phyloP scores from a whole-genome alignment of 2,113 vertebrate genomes.

The Nothobranchius kuhntae region DNA sequence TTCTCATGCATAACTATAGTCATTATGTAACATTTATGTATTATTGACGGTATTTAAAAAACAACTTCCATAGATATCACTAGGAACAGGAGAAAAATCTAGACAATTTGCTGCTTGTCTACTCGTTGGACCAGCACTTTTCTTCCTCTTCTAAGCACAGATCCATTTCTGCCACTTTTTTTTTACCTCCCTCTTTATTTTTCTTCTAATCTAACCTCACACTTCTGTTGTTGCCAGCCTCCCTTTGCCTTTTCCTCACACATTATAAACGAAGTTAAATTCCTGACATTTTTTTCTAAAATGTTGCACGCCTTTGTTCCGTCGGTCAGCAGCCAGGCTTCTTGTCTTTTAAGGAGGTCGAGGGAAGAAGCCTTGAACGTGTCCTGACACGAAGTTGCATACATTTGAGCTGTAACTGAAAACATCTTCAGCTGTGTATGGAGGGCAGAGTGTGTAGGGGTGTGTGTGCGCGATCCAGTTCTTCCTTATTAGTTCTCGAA shows the following conservation, averaged over 20 bases:
- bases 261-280: constrained; percentile 41
- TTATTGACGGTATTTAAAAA: no score
- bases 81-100: no score
- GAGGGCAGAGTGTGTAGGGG: neutral
- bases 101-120: constrained; percentile 29
- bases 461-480: neutral
- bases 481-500: neutral
- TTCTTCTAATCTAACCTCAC: neutral
- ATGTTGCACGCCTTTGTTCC: constrained; percentile 10
- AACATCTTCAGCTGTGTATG: constrained; percentile 1
- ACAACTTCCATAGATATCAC: no score
- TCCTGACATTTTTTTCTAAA: constrained; percentile 33
- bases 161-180: neutral
- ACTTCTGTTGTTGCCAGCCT: constrained; percentile 20
- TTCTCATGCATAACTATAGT: no score
- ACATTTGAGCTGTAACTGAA: constrained; percentile 34
- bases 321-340: constrained; percentile 49
- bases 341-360: constrained; percentile 34
- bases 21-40: no score
- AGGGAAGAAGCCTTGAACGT: constrained; percentile 24
- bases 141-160: neutral
- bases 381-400: constrained; percentile 51
- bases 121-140: constrained; percentile 41
- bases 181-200: neutral
- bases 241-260: neutral